Percentiles rank a stretch among this genome's conserved stretches.
Evolutionary conservation across 2,113 vertebrate genomes (phyloP).

Genomic region (Indicator maculatus): DNA sequence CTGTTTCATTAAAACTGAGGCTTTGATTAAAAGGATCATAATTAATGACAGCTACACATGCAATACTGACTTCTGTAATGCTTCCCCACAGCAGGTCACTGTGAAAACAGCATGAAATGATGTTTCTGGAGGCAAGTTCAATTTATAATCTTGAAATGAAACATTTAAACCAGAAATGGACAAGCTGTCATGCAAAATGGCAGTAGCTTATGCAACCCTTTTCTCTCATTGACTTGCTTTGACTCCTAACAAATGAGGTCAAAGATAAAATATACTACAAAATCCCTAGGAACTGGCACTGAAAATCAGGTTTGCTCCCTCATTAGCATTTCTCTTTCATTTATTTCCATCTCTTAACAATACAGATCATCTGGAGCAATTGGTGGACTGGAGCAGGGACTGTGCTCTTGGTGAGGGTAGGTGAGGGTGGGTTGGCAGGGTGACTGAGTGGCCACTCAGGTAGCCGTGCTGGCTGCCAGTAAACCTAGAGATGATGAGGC

Average conservation of each 20-base stretch:
- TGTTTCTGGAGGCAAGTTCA: not conserved
- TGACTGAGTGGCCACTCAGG: not conserved
- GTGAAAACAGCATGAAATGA: not conserved
- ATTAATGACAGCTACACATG: not conserved
- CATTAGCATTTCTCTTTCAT: not conserved
- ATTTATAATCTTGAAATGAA: not conserved
- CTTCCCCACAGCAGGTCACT: not conserved
- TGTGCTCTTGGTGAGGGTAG: not conserved
- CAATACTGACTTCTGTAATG: not conserved
- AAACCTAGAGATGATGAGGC: rapidly evolving
- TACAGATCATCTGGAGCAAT: not conserved
- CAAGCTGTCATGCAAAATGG: not conserved
- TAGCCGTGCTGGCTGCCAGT: not conserved
- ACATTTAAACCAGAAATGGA: not conserved
- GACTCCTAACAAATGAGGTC: not conserved
- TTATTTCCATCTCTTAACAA: not conserved
- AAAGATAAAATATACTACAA: not conserved
- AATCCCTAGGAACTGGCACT: not conserved
- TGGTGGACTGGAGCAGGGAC: not conserved
- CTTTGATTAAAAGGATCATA: no score
- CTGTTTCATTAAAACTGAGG: not conserved
- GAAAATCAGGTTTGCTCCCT: not conserved
- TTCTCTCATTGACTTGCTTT: not conserved
- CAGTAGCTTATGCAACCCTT: not conserved
- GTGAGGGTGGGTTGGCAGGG: rapidly evolving